Base-by-base conservation (phyloP, 2,113 vertebrate species). In the Chaetodon auriga region DNA sequence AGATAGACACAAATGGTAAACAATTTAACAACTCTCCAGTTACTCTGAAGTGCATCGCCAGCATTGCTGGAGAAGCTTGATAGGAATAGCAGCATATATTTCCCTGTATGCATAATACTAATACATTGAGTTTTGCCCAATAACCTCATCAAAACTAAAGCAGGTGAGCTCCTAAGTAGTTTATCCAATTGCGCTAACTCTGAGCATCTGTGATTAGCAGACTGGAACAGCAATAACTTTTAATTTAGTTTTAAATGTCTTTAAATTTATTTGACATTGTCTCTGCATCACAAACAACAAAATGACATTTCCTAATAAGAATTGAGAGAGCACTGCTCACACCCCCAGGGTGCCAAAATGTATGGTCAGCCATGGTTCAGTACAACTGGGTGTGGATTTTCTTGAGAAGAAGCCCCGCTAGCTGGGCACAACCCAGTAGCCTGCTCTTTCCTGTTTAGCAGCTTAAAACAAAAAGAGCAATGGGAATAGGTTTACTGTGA, bases 391-490 rank as follows among this genome's bases (percentile, higher is more conserved):
- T 78, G 45, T 81, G 62, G 68, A 60, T 81, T 62, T 82, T 79
- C 38, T 74, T 64, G 5, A 70, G 80, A 78, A 77, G 46, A 81
- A 45, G 38, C 49, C 6, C n/a, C 63, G 41, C 60, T 46, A 66
- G 51, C 57, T 48, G 53, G 48, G 69, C 69, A 30, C 45, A 66
- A 53, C 57, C 57, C 65, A 80, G 80, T 57, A 48, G 63, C 65
- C 35, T 46, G 62, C 62, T 87, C 61, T 76, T 83, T 88, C 19
- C 58, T 68, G 54, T 74, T 83, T 66, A 77, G 79, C 71, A 84
- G 80, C 82, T 83, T 72, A 85, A 30, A 82, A 38, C 77, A 81
- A 25, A 30, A 75, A 87, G 78, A 88, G 68, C 86, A 82, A 82
- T 30, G 53, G 70, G 61, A 89, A 84, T 69, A 73, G 54, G 48